Conservation (phyloP, 2,113 vertebrate genomes). For the Edolisoma coerulescens region DNA sequence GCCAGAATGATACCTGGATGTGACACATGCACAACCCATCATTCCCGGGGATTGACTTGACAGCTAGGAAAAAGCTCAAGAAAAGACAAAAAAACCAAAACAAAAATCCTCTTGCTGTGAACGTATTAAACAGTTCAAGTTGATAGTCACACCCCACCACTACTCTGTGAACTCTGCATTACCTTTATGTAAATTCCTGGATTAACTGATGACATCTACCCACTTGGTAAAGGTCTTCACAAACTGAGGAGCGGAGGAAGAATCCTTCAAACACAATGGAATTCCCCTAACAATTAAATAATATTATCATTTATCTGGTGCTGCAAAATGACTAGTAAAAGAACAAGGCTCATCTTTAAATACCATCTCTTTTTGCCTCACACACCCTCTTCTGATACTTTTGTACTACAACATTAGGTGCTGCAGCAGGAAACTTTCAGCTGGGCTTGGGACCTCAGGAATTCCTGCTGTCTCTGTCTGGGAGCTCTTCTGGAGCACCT, state of each 20-base stretch:
- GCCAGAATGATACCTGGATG: neutral
- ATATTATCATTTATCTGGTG: neutral
- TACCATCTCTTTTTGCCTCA: neutral
- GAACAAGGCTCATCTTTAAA: neutral
- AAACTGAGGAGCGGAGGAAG: neutral
- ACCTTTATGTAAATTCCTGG: neutral
- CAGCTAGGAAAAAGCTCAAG: neutral
- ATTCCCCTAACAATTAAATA: neutral
- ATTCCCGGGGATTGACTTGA: neutral
- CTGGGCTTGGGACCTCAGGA: neutral
- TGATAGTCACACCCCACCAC: neutral
- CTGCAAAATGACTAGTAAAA: neutral
- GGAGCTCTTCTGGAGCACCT: neutral
- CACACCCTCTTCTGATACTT: neutral
- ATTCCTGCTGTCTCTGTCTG: neutral
- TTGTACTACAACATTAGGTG: neutral
- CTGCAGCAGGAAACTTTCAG: neutral
- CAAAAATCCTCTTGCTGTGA: accelerated
- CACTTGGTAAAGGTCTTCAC: neutral
- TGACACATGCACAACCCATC: neutral
- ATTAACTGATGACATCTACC: neutral
- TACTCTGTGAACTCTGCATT: neutral
- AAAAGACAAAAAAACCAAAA: neutral
- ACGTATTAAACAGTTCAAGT: neutral
- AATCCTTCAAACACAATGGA: neutral